These are phyloP conservation scores for Trachemys scripta DNA, from an alignment of 2,113 vertebrate species.

Conservation along the genomic window DNA sequence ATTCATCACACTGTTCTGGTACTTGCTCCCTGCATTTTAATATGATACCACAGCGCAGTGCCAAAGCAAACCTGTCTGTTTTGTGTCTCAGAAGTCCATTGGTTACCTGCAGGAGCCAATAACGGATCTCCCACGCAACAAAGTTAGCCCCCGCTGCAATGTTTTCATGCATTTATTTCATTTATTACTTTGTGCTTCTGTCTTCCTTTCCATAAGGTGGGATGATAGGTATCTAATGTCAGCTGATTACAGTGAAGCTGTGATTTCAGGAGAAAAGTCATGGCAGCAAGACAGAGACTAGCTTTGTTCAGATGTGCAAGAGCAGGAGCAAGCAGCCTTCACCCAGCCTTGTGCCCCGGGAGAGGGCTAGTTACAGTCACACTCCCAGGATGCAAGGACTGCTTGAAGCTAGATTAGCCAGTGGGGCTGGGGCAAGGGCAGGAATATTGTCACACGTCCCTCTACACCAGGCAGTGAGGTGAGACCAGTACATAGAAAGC, in stretches of 20 bases:
- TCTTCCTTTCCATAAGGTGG: background rate
- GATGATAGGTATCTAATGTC: background rate
- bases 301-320: background rate
- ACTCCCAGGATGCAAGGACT: background rate
- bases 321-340: background rate
- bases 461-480: background rate
- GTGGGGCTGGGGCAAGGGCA: background rate
- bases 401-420: background rate
- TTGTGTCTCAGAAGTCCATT: constrained; percentile 35
- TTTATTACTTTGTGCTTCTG: background rate
- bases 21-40: constrained; percentile 9
- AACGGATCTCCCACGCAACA: background rate
- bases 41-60: constrained; percentile 32
- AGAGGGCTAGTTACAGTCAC: background rate
- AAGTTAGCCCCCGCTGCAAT: background rate
- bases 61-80: constrained; percentile 48
- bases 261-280: background rate
- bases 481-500: background rate
- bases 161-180: background rate
- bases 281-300: background rate
- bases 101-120: constrained; percentile 32
- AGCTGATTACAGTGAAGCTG: background rate
- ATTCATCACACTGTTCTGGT: constrained; percentile 19
- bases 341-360: background rate
- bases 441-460: background rate